Evolutionary conservation across 2,797 vertebrate species (phyloP).

Genomic region (Chlorospingus semifuscus): DNA sequence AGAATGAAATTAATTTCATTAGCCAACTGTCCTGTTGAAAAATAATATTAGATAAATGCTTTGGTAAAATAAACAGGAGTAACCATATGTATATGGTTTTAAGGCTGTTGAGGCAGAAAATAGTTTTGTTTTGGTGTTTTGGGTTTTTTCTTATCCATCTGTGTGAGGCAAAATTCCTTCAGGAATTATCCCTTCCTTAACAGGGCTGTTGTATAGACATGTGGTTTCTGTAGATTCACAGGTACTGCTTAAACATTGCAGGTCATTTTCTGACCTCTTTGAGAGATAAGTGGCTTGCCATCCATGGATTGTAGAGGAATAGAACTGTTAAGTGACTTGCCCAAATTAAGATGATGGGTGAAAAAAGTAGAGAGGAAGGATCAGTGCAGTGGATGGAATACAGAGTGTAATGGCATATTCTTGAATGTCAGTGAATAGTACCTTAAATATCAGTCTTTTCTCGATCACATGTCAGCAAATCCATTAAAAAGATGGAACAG

Average conservation of each 20-base stretch:
- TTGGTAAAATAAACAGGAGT: not conserved
- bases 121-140: not conserved
- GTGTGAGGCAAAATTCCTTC: not conserved
- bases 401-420: not conserved
- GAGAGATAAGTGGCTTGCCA: not conserved
- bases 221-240: not conserved
- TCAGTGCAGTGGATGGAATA: not conserved
- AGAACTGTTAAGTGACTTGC: not conserved
- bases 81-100: not conserved
- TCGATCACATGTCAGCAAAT: not conserved
- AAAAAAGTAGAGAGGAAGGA: not conserved
- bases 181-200: not conserved
- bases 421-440: not conserved
- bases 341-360: not conserved
- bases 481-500: not conserved
- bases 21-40: not conserved
- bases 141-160: accelerated
- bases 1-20: not conserved
- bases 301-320: not conserved
- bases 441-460: not conserved
- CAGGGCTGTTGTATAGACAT: not conserved
- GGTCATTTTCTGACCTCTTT: not conserved
- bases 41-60: not conserved
- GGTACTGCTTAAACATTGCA: not conserved
- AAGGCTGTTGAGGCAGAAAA: not conserved